phyloP scores from a whole-genome alignment of 2,797 vertebrate species.

The Myioborus melanocephalus region DNA sequence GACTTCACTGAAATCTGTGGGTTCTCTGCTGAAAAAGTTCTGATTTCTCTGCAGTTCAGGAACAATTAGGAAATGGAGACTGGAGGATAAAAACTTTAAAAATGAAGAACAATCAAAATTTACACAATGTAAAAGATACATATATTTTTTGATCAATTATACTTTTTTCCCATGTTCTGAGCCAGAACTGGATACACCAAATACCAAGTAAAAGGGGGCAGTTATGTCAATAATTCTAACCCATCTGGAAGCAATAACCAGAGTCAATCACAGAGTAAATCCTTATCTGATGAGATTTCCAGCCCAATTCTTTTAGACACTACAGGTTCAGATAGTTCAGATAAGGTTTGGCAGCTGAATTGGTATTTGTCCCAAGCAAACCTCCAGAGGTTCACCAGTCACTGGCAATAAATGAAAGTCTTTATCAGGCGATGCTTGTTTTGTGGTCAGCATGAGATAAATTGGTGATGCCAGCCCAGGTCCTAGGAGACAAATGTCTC shows the following conservation, averaged over 20 bases:
- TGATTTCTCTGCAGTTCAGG: neutral
- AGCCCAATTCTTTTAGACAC: slow-evolving; percentile 57
- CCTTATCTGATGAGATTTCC: slow-evolving; percentile 67
- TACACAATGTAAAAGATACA: neutral
- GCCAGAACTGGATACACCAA: slow-evolving; percentile 11
- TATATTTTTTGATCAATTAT: neutral
- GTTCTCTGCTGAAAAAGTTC: neutral
- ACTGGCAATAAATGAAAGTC: slow-evolving; percentile 55
- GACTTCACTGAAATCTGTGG: neutral
- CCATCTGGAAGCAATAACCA: slow-evolving; percentile 57
- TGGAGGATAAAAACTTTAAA: neutral
- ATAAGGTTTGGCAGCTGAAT: slow-evolving; percentile 64
- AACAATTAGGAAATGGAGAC: neutral
- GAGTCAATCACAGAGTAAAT: slow-evolving; percentile 52
- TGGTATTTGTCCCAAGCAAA: slow-evolving; percentile 60
- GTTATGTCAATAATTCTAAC: neutral
- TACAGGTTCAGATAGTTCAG: slow-evolving; percentile 57
- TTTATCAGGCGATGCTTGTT: slow-evolving; percentile 49
- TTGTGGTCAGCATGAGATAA: slow-evolving; percentile 53
- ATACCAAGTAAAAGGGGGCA: neutral
- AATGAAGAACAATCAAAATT: neutral
- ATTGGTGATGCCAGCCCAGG: slow-evolving; percentile 47
- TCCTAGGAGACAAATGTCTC: slow-evolving; percentile 43
- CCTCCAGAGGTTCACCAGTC: slow-evolving; percentile 48
- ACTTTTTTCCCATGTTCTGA: neutral